Evolutionary conservation across 2,888 invertebrate genomes (phyloP), one percentile per base, ranked within the genome.

Genomic region (Idaea straminata): DNA sequence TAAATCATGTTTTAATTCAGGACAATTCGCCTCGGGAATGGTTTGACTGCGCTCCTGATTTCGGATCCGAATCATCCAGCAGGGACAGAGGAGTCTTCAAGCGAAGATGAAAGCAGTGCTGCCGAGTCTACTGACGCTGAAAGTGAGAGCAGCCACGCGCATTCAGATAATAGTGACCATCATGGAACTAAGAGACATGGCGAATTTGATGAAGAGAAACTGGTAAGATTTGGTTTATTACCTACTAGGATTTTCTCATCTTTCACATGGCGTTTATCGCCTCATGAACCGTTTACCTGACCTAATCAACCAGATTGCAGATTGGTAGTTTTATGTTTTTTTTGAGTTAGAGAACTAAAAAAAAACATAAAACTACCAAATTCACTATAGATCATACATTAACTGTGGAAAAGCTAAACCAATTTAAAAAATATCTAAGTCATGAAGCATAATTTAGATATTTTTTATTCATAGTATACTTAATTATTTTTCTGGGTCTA

Each of bases 31-130:
- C 85, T 97, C 65, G 87, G 93, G 66, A 97, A 97, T 92, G 96
- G 96, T 0, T 83, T 97, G 71, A 95, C 94, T 64, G 96, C 95
- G 4, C 89, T 96, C 61, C 87, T 97, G 7, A 95, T 97, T 76
- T 95, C 96, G 5, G 96, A 96, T 81, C 92, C 90, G 7, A 88
- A 84, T 70, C 82, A 82, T 15, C 82, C 85, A 13, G 65, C 77
- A 4, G 70, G 68, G n/a, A 66, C 67, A 61, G 82, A 83, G 65
- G 87, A 77, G 62, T 78, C 70, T 1, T 81, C 78, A 61, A 85
- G 87, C 5, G 88, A 87, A 76, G 89, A 88, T 1, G 81, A 76
- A 35, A 85, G 83, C 74, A 83, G 84, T 1, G 80, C 85, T 4
- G 87, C 89, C 35, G 87, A 86, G 57, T 76, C 73, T 60, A 78